These are phyloP conservation scores for Pammene aurita DNA, from an alignment of 2,888 invertebrate genomes.

Conservation along the genomic window DNA sequence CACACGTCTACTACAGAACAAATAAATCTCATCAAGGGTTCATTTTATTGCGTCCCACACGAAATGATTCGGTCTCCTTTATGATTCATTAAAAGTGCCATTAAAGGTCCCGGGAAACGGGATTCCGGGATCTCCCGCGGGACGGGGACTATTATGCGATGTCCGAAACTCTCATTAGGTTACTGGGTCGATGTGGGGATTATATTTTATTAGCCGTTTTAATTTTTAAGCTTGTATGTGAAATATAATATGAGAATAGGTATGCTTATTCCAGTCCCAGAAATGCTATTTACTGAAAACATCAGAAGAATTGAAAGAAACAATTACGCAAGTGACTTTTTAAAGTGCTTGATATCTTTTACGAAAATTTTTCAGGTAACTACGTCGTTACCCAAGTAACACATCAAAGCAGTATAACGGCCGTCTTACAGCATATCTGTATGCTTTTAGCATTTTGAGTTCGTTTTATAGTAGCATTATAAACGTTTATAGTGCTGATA, in stretches of 20 bases:
- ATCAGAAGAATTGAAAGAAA: too few relatives aligned
- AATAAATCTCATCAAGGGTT: slow-evolving; percentile 31
- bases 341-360: too few relatives aligned
- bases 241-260: not conserved
- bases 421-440: too few relatives aligned
- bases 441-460: too few relatives aligned
- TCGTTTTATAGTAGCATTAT: too few relatives aligned
- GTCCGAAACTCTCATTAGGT: slow-evolving; percentile 12
- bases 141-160: slow-evolving; percentile 14
- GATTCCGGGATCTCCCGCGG: slow-evolving; percentile 9
- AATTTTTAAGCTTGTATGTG: not conserved
- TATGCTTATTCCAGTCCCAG: not conserved
- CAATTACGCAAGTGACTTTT: too few relatives aligned
- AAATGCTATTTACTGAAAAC: not conserved
- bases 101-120: slow-evolving; percentile 24
- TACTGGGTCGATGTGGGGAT: not conserved
- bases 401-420: too few relatives aligned
- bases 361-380: too few relatives aligned
- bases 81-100: slow-evolving; percentile 34
- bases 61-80: slow-evolving; percentile 33
- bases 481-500: too few relatives aligned
- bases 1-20: not conserved
- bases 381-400: too few relatives aligned
- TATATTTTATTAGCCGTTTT: slow-evolving; percentile 1
- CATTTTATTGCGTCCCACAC: slow-evolving; percentile 30